Evolutionary conservation across 2,113 vertebrate species (phyloP).

Genomic region (Excalfactoria chinensis): DNA sequence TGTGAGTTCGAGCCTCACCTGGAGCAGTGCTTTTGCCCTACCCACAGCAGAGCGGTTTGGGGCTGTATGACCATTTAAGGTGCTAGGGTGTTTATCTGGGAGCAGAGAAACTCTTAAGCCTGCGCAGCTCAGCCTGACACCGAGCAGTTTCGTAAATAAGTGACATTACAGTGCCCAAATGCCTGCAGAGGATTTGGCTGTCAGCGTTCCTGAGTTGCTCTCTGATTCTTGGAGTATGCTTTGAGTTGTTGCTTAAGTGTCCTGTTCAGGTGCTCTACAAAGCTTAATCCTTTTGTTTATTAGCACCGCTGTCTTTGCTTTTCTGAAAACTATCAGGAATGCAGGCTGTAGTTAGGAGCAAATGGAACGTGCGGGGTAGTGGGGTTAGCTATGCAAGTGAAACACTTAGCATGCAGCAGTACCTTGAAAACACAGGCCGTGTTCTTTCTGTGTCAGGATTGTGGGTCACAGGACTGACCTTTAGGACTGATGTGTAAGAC

Average conservation of each 20-base stretch:
- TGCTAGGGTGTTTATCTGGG: rapidly evolving
- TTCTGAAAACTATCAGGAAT: neutral
- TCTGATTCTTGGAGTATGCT: neutral
- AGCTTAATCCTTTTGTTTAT: neutral
- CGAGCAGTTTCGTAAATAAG: rapidly evolving
- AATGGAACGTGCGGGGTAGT: neutral
- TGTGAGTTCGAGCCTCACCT: conserved; percentile 99
- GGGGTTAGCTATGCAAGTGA: neutral
- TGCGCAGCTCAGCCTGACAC: neutral
- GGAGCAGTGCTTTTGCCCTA: conserved; percentile 83
- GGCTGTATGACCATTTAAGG: no score
- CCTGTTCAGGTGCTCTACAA: neutral
- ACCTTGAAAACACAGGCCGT: neutral
- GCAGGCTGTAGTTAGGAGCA: neutral
- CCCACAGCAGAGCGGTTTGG: no score
- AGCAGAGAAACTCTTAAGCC: neutral
- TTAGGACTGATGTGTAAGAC: neutral
- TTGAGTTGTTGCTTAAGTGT: neutral
- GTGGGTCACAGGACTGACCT: neutral
- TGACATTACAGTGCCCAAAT: neutral
- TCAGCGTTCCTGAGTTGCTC: neutral
- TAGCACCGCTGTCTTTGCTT: neutral
- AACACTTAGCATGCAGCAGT: neutral
- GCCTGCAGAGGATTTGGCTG: neutral
- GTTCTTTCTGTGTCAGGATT: neutral